Conservation (phyloP, 2,113 vertebrate genomes). For the Anser cygnoides region DNA sequence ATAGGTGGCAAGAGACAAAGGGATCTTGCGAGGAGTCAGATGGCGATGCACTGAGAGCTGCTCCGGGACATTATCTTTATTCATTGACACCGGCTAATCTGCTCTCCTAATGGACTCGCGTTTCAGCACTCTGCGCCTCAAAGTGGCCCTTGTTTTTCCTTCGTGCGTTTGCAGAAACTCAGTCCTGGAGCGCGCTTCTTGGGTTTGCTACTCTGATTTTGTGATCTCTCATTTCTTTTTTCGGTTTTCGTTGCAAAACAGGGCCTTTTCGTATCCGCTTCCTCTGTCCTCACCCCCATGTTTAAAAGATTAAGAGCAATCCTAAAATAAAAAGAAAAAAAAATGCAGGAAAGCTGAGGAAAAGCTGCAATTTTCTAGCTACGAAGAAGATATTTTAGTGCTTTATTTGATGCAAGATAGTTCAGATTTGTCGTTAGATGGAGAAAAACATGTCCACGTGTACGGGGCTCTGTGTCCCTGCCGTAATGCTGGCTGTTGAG, state of each 20-base stretch:
- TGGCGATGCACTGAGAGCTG: neutral
- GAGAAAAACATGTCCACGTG: fast-evolving
- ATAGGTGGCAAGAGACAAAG: constrained; percentile 34
- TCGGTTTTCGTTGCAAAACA: neutral
- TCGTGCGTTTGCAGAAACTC: neutral
- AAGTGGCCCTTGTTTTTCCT: constrained; percentile 1
- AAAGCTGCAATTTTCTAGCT: neutral
- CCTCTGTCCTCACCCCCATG: neutral
- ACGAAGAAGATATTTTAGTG: neutral
- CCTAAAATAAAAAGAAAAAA: neutral
- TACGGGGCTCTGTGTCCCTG: neutral
- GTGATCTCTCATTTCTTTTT: neutral
- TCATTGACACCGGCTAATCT: constrained; percentile 35
- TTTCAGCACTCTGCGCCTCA: neutral
- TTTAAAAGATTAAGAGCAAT: neutral
- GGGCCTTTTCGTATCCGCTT: neutral
- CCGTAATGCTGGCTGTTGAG: neutral
- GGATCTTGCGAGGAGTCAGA: neutral
- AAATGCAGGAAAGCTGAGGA: neutral
- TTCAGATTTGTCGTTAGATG: neutral
- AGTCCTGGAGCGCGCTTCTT: neutral
- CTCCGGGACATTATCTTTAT: neutral
- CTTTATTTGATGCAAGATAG: neutral
- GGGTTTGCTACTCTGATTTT: neutral
- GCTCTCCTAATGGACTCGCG: neutral